Conservation (phyloP, 2,113 vertebrate species). For the Myotis lucifugus region DNA sequence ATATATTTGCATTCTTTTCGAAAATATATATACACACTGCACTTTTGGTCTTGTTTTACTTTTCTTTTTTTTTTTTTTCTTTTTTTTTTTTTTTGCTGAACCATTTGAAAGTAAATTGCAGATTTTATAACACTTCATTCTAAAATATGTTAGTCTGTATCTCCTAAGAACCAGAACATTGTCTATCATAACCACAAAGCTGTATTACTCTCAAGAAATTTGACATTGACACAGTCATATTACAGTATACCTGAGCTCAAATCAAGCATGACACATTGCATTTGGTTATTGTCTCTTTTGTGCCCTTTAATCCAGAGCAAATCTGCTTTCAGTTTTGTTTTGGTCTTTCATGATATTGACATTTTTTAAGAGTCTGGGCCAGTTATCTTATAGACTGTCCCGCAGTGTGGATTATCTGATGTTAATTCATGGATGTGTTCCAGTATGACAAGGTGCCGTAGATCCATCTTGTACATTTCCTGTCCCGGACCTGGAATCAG, state of each 20-base stretch:
- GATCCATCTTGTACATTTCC: not conserved
- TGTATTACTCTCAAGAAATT: not conserved
- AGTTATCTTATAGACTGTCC: not conserved
- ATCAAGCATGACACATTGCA: not conserved
- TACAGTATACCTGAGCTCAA: not conserved
- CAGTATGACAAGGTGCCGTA: not conserved
- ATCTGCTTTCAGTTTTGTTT: not conserved
- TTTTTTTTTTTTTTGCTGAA: not conserved
- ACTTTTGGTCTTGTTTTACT: not conserved
- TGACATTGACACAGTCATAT: not conserved
- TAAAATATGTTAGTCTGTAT: not conserved
- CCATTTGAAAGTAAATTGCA: conserved; percentile 21
- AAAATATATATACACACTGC: not conserved
- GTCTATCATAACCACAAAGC: not conserved
- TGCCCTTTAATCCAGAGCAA: not conserved
- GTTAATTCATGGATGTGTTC: not conserved
- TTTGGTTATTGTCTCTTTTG: not conserved
- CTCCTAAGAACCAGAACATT: not conserved
- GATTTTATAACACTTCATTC: not conserved
- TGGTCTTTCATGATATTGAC: not conserved
- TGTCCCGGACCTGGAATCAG: not conserved
- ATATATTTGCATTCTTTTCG: not conserved
- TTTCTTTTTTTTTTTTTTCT: not conserved
- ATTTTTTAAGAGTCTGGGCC: not conserved
- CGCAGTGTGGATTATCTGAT: not conserved